phyloP scores from a whole-genome alignment of 2,797 vertebrate genomes.

The Pagetopsis macropterus region DNA sequence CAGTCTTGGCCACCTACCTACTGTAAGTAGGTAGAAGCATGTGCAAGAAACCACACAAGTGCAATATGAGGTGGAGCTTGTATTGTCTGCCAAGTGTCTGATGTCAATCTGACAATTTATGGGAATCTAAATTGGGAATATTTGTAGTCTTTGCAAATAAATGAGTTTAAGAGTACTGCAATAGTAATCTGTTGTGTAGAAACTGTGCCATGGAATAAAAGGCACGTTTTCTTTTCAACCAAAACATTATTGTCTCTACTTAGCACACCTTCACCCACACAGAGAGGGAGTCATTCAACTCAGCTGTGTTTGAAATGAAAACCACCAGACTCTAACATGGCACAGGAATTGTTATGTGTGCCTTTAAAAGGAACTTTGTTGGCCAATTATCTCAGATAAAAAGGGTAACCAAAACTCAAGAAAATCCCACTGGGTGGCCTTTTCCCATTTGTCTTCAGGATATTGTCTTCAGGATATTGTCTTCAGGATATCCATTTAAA shows the following conservation, averaged over 20 bases:
- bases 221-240: constrained; percentile 19
- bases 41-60: constrained; percentile 30
- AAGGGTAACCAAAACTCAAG: constrained; percentile 10
- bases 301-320: constrained; percentile 45
- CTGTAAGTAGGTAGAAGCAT: neutral
- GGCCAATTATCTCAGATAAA: neutral
- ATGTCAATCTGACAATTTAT: constrained; percentile 47
- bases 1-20: constrained; percentile 30
- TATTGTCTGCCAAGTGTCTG: constrained; percentile 29
- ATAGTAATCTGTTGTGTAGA: constrained; percentile 16
- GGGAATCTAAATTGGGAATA: constrained; percentile 27
- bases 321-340: constrained; percentile 15
- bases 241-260: constrained; percentile 46
- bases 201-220: constrained; percentile 8
- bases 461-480: neutral
- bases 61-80: neutral
- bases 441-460: neutral
- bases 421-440: constrained; percentile 19
- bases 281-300: constrained; percentile 42
- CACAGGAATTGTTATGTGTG: constrained; percentile 10
- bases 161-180: constrained; percentile 10
- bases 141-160: constrained; percentile 21
- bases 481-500: neutral
- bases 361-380: constrained; percentile 8
- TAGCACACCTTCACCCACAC: constrained; percentile 31